Evolutionary conservation across 2,797 vertebrate genomes (phyloP), one percentile per base, ranked within the genome.

Genomic region (Amblyopsis hoosieri): DNA sequence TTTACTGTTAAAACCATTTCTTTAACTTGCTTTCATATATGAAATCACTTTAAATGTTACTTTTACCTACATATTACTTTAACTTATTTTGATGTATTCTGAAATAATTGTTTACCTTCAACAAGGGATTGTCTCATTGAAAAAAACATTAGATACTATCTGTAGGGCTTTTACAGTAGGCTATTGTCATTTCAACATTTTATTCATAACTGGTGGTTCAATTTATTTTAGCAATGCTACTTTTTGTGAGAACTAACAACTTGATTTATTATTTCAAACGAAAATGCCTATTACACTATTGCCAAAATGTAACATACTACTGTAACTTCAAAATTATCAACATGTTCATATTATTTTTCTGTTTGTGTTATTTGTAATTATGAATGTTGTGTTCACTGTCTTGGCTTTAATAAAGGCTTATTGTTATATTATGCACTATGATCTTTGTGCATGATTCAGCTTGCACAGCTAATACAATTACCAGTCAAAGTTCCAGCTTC

Each of bases 341-440:
- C 12, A 46, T 62, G 54, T 45, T 88, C 78, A 23, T 29, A 12
- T 60, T 45, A 76, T 74, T 74, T 78, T 85, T 88, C 12, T 78
- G 75, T 87, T 82, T 60, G 63, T 88, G 80, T 54, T 62, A 72
- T 67, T 65, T 73, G 79, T 88, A 45, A 69, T 69, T 42, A 65
- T 61, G 57, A 70, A 65, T 69, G 4, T 57, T 57, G 55, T 37
- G n/a, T 49, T 76, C 64, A 79, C 72, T 75, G 74, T 85, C 61
- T 82, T 83, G 71, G 65, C 89, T 90, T 88, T 86, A 88, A 83
- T 85, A 82, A 89, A 89, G 55, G 54, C 74, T 51, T 67, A 78
- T 57, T 78, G 79, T 76, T 75, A 75, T 85, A 82, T 66, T 37
- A 37, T 37, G 33, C 7, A 37, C 33, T 37, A 37, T 8, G 8